A percentile compares a stretch with the other conserved stretches of the same genome.
Conservation (phyloP, 2,888 invertebrate species). For the Acanthosepion esculentum region DNA sequence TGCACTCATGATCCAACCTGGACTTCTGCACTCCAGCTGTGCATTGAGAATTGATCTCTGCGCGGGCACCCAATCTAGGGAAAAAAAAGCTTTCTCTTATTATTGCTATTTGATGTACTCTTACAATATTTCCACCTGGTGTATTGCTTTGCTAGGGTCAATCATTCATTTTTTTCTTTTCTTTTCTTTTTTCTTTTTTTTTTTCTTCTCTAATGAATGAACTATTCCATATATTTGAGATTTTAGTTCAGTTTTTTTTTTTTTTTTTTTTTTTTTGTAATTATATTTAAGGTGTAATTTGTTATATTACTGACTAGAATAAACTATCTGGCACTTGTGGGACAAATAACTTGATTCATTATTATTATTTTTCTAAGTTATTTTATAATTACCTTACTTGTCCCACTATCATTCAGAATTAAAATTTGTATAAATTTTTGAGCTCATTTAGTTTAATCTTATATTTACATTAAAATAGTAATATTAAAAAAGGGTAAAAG, state of each 20-base stretch:
- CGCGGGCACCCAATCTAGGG: not conserved
- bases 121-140: not conserved
- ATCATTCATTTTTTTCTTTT: not conserved
- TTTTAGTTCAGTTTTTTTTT: not conserved
- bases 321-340: not conserved
- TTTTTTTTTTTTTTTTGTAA: not conserved
- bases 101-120: not conserved
- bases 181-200: not conserved
- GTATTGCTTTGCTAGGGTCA: not conserved
- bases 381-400: not conserved
- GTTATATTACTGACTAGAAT: not conserved
- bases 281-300: not conserved
- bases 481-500: not conserved
- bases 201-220: not conserved
- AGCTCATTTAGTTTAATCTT: not conserved
- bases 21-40: not conserved
- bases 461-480: not conserved
- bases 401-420: not conserved
- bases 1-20: not conserved
- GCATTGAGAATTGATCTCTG: not conserved
- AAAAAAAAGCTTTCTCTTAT: not conserved
- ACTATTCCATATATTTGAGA: not conserved
- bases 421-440: too few species aligned
- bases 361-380: not conserved
- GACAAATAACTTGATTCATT: not conserved